A percentile compares a stretch with the other conserved stretches of the same genome.
Conservation (phyloP, 2,888 invertebrate species). For the Pyrrhosoma nymphula region DNA sequence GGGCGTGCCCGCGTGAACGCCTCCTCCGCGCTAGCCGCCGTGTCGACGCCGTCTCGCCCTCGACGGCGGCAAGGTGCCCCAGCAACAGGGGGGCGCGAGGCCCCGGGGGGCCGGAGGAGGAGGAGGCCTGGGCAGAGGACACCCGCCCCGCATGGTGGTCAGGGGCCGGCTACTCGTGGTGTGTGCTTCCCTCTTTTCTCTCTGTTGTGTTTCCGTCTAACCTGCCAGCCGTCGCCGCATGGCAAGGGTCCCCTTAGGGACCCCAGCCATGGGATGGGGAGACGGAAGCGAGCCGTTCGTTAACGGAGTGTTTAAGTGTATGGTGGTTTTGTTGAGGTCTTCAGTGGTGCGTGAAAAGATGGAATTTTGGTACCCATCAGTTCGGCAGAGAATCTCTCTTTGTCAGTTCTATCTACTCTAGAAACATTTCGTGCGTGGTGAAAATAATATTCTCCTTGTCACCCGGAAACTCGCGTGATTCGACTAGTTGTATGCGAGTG, state of each 20-base stretch:
- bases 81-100: constrained; percentile 25
- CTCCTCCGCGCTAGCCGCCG: constrained; percentile 14
- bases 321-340: too few species aligned
- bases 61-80: constrained; percentile 64
- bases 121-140: constrained; percentile 13
- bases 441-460: too few species aligned
- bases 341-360: too few species aligned
- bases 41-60: neutral
- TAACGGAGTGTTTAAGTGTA: too few species aligned
- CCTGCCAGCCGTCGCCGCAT: neutral
- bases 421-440: too few species aligned
- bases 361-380: too few species aligned
- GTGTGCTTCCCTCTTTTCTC: neutral
- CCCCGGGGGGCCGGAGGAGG: constrained; percentile 69
- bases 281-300: neutral
- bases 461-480: too few species aligned
- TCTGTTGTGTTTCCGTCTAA: neutral
- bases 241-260: neutral
- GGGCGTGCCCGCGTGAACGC: constrained; percentile 34
- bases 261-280: too few species aligned
- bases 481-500: too few species aligned
- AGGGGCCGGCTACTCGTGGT: constrained; percentile 70
- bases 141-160: constrained; percentile 70
- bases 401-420: too few species aligned
- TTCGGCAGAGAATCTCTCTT: too few species aligned